Conservation (phyloP, 2,888 invertebrate genomes). For the Caradrina clavipalpis region DNA sequence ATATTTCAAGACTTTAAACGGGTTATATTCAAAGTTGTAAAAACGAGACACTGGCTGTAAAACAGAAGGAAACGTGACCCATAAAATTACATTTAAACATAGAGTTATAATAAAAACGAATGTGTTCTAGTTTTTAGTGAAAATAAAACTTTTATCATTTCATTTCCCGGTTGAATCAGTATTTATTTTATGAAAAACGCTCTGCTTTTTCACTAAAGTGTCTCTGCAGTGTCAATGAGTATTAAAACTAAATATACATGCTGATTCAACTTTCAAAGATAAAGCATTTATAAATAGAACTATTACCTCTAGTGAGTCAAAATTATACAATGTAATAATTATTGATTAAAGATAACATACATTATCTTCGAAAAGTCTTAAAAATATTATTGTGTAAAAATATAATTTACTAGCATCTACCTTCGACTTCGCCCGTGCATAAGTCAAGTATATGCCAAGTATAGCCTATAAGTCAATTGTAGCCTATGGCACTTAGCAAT, state of each 20-base stretch:
- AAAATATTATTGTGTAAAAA: background rate
- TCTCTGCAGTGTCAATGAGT: background rate
- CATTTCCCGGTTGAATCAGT: background rate
- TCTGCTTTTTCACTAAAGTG: background rate
- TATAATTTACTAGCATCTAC: too few species aligned
- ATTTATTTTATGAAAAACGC: constrained; percentile 13
- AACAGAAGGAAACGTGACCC: background rate
- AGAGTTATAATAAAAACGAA: constrained; percentile 12
- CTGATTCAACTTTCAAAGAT: constrained; percentile 21
- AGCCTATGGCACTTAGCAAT: too few species aligned
- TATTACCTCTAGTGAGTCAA: constrained; percentile 12
- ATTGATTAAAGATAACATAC: constrained; percentile 3
- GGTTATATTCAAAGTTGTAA: background rate
- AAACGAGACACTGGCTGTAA: background rate
- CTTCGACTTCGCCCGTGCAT: too few species aligned
- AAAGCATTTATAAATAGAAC: constrained; percentile 24
- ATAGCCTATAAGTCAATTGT: too few species aligned
- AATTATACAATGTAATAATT: constrained; percentile 19
- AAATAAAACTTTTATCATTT: constrained; percentile 7
- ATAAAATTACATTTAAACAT: constrained; percentile 8
- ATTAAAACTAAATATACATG: constrained; percentile 20
- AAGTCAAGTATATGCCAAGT: too few species aligned
- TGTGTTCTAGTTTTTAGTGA: constrained; percentile 21
- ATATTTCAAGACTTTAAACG: constrained; percentile 14
- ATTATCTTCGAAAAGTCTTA: constrained; percentile 8